These are phyloP conservation scores for Eurytoma adleriae DNA, from an alignment of 2,888 invertebrate species.

Conservation along the genomic window DNA sequence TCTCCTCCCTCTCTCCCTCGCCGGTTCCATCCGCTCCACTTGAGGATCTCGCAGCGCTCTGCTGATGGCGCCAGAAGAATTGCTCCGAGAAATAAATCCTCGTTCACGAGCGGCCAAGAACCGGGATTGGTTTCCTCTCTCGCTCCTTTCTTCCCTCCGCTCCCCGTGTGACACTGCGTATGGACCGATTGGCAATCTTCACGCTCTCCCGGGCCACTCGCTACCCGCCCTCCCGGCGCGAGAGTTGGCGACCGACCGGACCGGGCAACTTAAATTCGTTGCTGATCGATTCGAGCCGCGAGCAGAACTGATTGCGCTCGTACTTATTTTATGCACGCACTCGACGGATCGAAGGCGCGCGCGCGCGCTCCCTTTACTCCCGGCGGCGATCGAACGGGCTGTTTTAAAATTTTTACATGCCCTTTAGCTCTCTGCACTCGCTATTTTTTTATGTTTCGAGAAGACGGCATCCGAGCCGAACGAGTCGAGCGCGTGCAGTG, in stretches of 20 bases:
- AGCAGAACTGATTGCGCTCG: conserved; percentile 40
- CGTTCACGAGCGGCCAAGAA: conserved; percentile 53
- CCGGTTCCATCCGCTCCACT: not conserved
- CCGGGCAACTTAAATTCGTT: conserved; percentile 19
- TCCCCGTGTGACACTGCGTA: not conserved
- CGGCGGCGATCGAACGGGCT: not conserved
- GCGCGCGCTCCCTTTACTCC: not conserved
- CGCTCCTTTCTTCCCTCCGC: not conserved
- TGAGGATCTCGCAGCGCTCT: conserved; percentile 37
- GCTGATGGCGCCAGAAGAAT: conserved; percentile 42
- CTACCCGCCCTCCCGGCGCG: not conserved
- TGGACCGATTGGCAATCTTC: conserved; percentile 48
- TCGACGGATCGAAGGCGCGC: conserved; percentile 31
- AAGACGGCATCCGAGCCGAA: not conserved
- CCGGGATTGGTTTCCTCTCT: conserved; percentile 52
- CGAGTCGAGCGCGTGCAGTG: not conserved
- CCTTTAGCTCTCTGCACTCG: not conserved
- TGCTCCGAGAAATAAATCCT: conserved; percentile 57
- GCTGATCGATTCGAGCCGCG: conserved; percentile 28
- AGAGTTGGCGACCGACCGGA: not conserved
- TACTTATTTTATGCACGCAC: conserved; percentile 35
- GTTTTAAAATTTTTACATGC: conserved; percentile 40
- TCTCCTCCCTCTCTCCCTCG: conserved; percentile 17
- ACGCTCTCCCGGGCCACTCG: not conserved
- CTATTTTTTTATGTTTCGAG: conserved; percentile 17